These are phyloP conservation scores for Lipotes vexillifer DNA, from an alignment of 2,113 vertebrate species.

Conservation along the genomic window DNA sequence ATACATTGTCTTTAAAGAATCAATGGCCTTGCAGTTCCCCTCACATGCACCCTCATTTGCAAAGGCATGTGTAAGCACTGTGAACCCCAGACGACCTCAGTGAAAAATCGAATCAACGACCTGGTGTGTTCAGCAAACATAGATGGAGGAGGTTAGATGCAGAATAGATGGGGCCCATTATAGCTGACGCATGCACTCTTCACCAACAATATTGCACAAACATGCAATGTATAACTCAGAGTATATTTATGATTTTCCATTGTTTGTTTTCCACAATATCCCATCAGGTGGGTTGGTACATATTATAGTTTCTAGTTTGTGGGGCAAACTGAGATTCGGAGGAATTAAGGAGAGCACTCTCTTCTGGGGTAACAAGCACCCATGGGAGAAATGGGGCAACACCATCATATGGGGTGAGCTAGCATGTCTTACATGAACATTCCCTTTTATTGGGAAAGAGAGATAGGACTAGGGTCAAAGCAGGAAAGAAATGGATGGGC, in stretches of 20 bases:
- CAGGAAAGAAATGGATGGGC: background rate
- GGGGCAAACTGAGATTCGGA: background rate
- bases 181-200: background rate
- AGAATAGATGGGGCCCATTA: background rate
- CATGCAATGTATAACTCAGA: background rate
- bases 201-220: background rate
- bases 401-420: background rate
- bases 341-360: background rate
- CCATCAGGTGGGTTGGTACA: background rate
- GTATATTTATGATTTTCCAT: background rate
- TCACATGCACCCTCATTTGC: conserved; percentile 5
- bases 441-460: background rate
- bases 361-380: background rate
- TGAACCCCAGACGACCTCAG: background rate
- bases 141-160: background rate
- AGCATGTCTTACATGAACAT: background rate
- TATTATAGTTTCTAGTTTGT: background rate
- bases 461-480: background rate
- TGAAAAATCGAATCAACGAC: conserved; percentile 18
- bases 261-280: background rate
- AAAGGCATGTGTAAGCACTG: background rate
- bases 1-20: conserved; percentile 36
- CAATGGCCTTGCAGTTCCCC: background rate
- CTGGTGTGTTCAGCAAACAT: background rate
- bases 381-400: background rate